Evolutionary conservation across 2,113 vertebrate genomes (phyloP).

Genomic region (Anhinga rufa): DNA sequence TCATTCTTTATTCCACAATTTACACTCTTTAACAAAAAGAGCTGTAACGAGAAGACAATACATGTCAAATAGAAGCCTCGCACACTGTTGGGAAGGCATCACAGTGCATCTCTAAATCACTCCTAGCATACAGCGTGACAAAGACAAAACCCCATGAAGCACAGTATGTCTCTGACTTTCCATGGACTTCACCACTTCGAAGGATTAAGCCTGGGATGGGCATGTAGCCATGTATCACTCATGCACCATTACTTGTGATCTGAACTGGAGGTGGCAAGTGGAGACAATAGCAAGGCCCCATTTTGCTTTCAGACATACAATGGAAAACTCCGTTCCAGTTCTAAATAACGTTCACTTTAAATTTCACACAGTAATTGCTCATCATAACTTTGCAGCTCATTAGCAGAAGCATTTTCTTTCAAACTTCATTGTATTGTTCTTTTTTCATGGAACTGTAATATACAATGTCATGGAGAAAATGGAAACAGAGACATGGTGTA

Average conservation of each 20-base stretch:
- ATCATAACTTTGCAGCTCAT: not conserved
- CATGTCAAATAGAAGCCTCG: not conserved
- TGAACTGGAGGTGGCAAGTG: not conserved
- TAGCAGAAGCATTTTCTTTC: slow-evolving; percentile 6
- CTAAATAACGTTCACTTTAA: not conserved
- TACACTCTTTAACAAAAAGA: not conserved
- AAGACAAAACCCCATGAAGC: not conserved
- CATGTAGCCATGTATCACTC: not conserved
- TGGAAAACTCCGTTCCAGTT: not conserved
- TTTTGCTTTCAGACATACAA: not conserved
- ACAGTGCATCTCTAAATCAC: not conserved
- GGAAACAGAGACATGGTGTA: not conserved
- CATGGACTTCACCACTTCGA: not conserved
- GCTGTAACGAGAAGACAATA: not conserved
- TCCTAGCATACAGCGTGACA: not conserved
- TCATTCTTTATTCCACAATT: not conserved
- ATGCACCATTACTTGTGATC: not conserved
- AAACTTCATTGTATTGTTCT: not conserved
- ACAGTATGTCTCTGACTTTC: not conserved
- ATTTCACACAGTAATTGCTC: not conserved
- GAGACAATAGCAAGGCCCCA: not conserved
- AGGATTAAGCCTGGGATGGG: not conserved
- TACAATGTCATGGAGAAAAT: slow-evolving; percentile 15
- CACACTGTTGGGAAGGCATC: not conserved
- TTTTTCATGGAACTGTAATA: not conserved